Percentiles rank a stretch among this genome's conserved stretches.
Conservation (phyloP, 2,113 vertebrate genomes). For the Sceloporus tristichus region DNA sequence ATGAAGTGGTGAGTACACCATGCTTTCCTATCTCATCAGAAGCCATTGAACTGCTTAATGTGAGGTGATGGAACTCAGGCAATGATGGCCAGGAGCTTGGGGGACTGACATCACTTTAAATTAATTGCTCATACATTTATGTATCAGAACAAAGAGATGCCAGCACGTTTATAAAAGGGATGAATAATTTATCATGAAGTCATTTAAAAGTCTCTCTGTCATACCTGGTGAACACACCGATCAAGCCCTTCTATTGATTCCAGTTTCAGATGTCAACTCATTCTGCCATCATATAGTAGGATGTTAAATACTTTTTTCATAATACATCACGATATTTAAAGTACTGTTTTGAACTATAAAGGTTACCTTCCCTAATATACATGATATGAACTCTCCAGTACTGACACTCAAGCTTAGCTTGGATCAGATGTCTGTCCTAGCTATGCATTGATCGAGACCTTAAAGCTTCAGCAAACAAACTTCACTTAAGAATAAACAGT, state of each 20-base stretch:
- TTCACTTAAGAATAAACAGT: background rate
- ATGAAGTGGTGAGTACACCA: conserved; percentile 45
- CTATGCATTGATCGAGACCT: background rate
- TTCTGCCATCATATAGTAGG: conserved; percentile 23
- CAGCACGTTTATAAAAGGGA: conserved; percentile 59
- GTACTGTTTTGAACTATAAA: conserved; percentile 3
- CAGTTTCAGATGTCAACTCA: background rate
- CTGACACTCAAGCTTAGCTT: background rate
- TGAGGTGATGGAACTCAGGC: conserved; percentile 29
- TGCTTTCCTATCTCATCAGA: conserved; percentile 42
- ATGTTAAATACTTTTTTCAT: conserved; percentile 39
- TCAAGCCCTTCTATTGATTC: conserved; percentile 58
- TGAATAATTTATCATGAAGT: conserved; percentile 73
- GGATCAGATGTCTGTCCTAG: background rate
- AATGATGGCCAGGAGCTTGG: conserved; percentile 12
- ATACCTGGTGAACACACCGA: conserved; percentile 57
- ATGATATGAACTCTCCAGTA: background rate
- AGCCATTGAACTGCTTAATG: conserved; percentile 59
- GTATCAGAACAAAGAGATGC: conserved; percentile 59
- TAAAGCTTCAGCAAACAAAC: background rate
- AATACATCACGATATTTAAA: conserved; percentile 47
- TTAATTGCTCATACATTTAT: conserved; percentile 76
- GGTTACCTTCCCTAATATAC: conserved; percentile 34
- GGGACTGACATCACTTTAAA: conserved; percentile 76
- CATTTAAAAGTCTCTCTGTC: conserved; percentile 55